These are phyloP conservation scores for Drosophila chauvacae DNA, from an alignment of 1,140 invertebrate species.

Conservation along the genomic window DNA sequence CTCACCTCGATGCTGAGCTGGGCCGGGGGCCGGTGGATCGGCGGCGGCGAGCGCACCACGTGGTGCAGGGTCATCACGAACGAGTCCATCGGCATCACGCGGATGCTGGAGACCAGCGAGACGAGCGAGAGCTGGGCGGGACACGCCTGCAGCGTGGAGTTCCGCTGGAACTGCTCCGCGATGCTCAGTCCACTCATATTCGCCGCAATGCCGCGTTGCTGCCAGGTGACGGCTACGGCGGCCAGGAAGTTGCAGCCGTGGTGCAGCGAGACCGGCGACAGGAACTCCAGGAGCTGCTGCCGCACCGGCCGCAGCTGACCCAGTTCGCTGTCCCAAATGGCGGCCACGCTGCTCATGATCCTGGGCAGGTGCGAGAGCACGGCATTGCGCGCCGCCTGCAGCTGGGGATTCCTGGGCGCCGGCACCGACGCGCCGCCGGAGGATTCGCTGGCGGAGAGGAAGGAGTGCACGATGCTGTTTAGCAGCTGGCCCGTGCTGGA, in stretches of 20 bases:
- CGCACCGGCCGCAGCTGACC: slow-evolving; percentile 86
- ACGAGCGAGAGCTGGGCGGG: slow-evolving; percentile 92
- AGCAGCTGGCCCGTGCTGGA: slow-evolving; percentile 90
- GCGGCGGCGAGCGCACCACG: slow-evolving; percentile 92
- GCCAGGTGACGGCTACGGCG: slow-evolving; percentile 95
- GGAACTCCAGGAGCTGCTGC: slow-evolving; percentile 92
- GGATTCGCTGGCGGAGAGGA: slow-evolving; percentile 85
- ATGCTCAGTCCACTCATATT: slow-evolving; percentile 74
- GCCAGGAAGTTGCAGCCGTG: slow-evolving; percentile 93
- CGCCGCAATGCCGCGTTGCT: slow-evolving; percentile 87
- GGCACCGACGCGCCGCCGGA: slow-evolving; percentile 29
- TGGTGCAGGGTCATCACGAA: slow-evolving; percentile 94
- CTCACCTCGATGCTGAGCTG: slow-evolving; percentile 88
- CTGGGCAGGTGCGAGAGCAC: slow-evolving; percentile 92
- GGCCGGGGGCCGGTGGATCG: slow-evolving; percentile 87
- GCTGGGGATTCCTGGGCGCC: slow-evolving; percentile 74
- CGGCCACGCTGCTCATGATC: slow-evolving; percentile 91
- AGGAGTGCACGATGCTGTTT: slow-evolving; percentile 93
- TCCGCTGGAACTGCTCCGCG: slow-evolving; percentile 75
- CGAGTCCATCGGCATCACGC: slow-evolving; percentile 93
- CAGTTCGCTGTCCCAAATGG: slow-evolving; percentile 91
- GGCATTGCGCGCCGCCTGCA: slow-evolving; percentile 88
- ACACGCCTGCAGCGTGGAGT: slow-evolving; percentile 87
- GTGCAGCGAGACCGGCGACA: slow-evolving; percentile 94
- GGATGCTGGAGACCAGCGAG: slow-evolving; percentile 91